phyloP scores from a whole-genome alignment of 2,113 vertebrate species.

The Thalassarche chlororhynchos region DNA sequence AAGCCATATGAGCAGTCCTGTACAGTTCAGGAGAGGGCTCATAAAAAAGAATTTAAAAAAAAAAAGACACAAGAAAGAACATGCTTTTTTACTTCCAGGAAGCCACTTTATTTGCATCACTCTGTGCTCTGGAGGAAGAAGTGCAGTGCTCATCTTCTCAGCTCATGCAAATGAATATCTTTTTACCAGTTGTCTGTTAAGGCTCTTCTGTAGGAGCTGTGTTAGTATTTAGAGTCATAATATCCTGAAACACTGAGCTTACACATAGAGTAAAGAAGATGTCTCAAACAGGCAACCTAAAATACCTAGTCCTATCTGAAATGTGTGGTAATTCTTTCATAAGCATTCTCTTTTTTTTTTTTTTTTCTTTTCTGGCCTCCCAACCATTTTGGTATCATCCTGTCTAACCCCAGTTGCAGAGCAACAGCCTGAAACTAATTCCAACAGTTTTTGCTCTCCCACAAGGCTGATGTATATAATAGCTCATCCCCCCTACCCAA shows the following conservation, averaged over 20 bases:
- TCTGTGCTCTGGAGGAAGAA: neutral
- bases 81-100: neutral
- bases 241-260: neutral
- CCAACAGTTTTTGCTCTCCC: neutral
- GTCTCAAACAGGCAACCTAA: neutral
- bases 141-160: neutral
- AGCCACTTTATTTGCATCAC: conserved; percentile 16
- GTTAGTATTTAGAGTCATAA: neutral
- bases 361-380: neutral
- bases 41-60: neutral
- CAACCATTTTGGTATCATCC: neutral
- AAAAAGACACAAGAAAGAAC: neutral
- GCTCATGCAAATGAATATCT: neutral
- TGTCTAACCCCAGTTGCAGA: neutral
- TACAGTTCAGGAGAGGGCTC: neutral
- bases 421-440: neutral
- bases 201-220: neutral
- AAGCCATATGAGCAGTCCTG: neutral
- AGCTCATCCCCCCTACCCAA: neutral
- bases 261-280: neutral
- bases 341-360: neutral
- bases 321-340: neutral
- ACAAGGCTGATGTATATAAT: neutral
- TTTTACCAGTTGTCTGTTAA: neutral
- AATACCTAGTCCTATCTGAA: neutral